A percentile compares a stretch with the other conserved stretches of the same genome.
Evolutionary conservation across 2,113 vertebrate species (phyloP).

Genomic region (Uria lomvia): DNA sequence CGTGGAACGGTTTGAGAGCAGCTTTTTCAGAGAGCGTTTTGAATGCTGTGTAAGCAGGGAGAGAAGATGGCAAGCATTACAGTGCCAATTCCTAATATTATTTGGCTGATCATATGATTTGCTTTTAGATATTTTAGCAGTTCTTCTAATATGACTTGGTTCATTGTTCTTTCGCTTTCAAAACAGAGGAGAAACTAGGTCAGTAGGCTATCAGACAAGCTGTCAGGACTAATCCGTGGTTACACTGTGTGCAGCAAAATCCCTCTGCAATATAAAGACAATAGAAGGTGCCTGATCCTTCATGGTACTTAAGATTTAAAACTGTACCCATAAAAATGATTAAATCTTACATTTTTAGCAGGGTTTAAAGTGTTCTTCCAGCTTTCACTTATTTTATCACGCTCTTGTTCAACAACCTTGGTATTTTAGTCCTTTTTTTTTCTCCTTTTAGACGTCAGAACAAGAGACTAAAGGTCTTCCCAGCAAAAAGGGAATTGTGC

Average conservation of each 20-base stretch:
- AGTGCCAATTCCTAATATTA: not conserved
- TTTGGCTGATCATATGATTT: not conserved
- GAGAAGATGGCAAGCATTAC: not conserved
- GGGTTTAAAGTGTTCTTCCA: not conserved
- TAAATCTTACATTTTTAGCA: not conserved
- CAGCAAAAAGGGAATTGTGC: slow-evolving; percentile 98
- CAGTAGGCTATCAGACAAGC: slow-evolving; percentile 56
- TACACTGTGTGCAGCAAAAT: slow-evolving; percentile 6
- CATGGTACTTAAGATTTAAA: not conserved
- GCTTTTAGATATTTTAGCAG: not conserved
- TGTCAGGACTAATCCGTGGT: slow-evolving; percentile 47
- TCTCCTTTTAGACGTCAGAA: slow-evolving; percentile 84
- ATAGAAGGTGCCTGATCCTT: slow-evolving; percentile 14
- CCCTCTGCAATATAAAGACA: slow-evolving; percentile 5
- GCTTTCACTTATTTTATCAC: not conserved
- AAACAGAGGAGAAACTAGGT: slow-evolving; percentile 53
- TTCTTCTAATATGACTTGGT: not conserved
- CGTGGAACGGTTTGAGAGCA: not conserved
- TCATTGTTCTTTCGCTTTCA: slow-evolving; percentile 53
- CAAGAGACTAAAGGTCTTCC: slow-evolving; percentile 97
- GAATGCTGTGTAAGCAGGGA: not conserved
- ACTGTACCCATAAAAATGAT: not conserved
- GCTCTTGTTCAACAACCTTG: not conserved
- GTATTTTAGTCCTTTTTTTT: not conserved
- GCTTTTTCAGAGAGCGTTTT: not conserved